A percentile compares a stretch with the other conserved stretches of the same genome.
phyloP scores from a whole-genome alignment of 2,888 invertebrate genomes.

The Heliothis peltigera region DNA sequence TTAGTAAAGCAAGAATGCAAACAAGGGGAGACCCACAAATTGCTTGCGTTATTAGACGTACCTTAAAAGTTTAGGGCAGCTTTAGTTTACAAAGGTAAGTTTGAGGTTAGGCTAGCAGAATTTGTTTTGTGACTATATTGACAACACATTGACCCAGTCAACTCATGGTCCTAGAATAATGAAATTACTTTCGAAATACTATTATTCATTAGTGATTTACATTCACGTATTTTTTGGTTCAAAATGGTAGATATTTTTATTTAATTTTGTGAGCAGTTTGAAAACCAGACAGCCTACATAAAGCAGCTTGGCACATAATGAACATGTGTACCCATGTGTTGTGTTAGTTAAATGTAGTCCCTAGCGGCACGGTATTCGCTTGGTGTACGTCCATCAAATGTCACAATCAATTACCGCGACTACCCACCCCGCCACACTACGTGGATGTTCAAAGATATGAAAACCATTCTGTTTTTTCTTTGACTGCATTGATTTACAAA shows the following conservation, averaged over 20 bases:
- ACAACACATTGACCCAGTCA: constrained; percentile 74
- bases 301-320: constrained; percentile 35
- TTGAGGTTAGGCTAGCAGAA: constrained; percentile 80
- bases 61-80: constrained; percentile 88
- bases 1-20: constrained; percentile 85
- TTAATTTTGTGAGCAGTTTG: constrained; percentile 3
- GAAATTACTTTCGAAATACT: no score
- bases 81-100: constrained; percentile 87
- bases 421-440: constrained; percentile 67
- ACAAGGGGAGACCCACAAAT: constrained; percentile 87
- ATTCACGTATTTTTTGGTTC: no score
- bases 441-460: constrained; percentile 73
- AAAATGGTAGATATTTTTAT: not conserved
- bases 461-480: constrained; percentile 69
- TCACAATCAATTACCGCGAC: constrained; percentile 86
- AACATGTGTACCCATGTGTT: constrained; percentile 52
- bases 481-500: constrained; percentile 1
- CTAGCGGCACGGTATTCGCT: constrained; percentile 78
- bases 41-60: constrained; percentile 88
- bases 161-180: constrained; percentile 62
- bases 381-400: constrained; percentile 85
- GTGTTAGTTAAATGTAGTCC: constrained; percentile 69
- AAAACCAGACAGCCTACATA: constrained; percentile 19
- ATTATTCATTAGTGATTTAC: no score
- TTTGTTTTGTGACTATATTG: constrained; percentile 85